Base-by-base conservation (phyloP, 2,888 invertebrate genomes). In the Drosophila neotestacea region DNA sequence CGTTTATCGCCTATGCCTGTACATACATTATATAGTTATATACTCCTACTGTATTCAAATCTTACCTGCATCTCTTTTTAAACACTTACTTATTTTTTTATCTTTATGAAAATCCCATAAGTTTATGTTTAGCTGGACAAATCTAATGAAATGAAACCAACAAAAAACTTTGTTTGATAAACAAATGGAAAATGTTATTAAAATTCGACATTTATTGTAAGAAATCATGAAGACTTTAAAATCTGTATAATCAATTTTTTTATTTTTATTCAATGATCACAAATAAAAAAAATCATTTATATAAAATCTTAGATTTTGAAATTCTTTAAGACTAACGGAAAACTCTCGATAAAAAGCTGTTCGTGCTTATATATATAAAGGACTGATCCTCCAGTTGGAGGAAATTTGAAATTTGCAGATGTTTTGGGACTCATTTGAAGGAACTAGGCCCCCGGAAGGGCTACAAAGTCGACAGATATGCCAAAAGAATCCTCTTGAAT, bases 281-380 rank as follows among this genome's bases (percentile, higher is more conserved):
- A 22, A 22, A 22, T 22, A 22, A 22, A 3, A 22, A 22, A 22
- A 22, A 22, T 22, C 22, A 22, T 22, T 22, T 22, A 22, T 22
- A 22, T 16, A 22, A 22, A 22, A 16, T 16, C 16, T 16, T 16
- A 16, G 16, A 16, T 16, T 16, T 16, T 16, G 16, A 16, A 16
- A 16, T 16, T 16, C 16, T 16, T 16, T 16, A 16, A 16, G 94
- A 97, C 96, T 27, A 95, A 92, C 2, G 96, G 96, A 93, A 97
- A 97, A 60, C 96, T 96, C 59, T 94, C 93, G 36, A 94, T 92
- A 90, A 94, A 95, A 39, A 96, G 93, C 91, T 96, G 96, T 51
- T 94, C 93, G 90, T 96, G 95, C 83, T 95, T 94, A 89, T 95
- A 96, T 95, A 96, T 42, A 95, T 93, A 89, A 94, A 94, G 90